Conservation (phyloP, 2,888 invertebrate species). For the Tenthredo scrophulariae region DNA sequence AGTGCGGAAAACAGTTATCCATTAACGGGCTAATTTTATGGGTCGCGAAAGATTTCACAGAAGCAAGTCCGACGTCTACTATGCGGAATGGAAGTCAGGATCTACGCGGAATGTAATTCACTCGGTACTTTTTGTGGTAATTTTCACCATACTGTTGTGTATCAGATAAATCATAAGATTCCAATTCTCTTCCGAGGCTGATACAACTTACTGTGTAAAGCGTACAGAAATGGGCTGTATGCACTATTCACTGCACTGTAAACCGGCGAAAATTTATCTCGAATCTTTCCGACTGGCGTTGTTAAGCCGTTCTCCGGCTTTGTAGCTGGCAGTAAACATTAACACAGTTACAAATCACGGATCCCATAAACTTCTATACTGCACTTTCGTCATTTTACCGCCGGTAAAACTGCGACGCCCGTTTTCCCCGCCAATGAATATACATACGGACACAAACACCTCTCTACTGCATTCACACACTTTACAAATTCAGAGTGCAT, state of each 20-base stretch:
- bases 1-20: not conserved
- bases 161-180: slow-evolving; percentile 40
- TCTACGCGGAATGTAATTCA: not conserved
- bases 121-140: slow-evolving; percentile 3
- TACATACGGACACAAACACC: not conserved
- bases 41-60: not conserved
- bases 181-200: slow-evolving; percentile 15
- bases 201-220: not conserved
- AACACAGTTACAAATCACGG: slow-evolving; percentile 53
- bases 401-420: slow-evolving; percentile 44
- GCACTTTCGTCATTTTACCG: slow-evolving; percentile 50
- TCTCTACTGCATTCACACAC: not conserved
- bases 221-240: not conserved
- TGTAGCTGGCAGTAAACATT: slow-evolving; percentile 50
- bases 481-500: not conserved
- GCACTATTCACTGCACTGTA: not conserved
- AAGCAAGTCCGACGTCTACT: not conserved
- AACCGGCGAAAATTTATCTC: slow-evolving; percentile 36
- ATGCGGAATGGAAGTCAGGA: too few relatives aligned
- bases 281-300: slow-evolving; percentile 41
- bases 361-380: slow-evolving; percentile 46
- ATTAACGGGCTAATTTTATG: not conserved
- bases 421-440: slow-evolving; percentile 22
- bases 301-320: slow-evolving; percentile 39
- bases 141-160: not conserved